A percentile compares a stretch with the other conserved stretches of the same genome.
These are phyloP conservation scores for Tipula helvola DNA, from an alignment of 2,888 invertebrate genomes.

Conservation along the genomic window DNA sequence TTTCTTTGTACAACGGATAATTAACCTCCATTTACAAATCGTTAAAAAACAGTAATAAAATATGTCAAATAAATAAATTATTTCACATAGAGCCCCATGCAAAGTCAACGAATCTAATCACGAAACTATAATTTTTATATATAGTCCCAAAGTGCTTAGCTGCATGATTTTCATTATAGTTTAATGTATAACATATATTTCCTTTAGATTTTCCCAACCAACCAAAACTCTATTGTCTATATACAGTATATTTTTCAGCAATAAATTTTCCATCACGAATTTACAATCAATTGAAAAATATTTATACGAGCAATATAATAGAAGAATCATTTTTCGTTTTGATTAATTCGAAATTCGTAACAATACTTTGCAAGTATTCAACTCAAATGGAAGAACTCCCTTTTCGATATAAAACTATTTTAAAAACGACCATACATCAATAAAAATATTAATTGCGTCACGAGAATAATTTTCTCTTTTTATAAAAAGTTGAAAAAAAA, in stretches of 20 bases:
- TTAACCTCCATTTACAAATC: neutral
- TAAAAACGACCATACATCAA: neutral
- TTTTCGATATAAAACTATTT: neutral
- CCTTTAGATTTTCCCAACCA: neutral
- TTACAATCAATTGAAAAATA: neutral
- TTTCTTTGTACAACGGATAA: neutral
- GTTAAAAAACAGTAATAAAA: neutral
- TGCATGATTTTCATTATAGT: neutral
- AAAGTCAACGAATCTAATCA: neutral
- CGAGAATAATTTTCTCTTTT: neutral
- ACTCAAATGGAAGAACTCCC: neutral
- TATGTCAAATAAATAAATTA: neutral
- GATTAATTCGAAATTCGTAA: neutral
- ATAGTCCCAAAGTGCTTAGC: neutral
- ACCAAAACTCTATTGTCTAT: neutral
- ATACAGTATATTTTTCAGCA: neutral
- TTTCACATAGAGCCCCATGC: neutral
- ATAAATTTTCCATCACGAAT: neutral
- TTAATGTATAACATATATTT: neutral
- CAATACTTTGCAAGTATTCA: neutral
- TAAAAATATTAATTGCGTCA: neutral
- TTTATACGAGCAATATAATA: neutral
- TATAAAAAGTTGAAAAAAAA: neutral
- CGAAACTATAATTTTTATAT: neutral
- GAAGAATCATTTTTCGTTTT: neutral